Evolutionary conservation across 2,113 vertebrate species (phyloP).

Genomic region (Ameiurus melas): DNA sequence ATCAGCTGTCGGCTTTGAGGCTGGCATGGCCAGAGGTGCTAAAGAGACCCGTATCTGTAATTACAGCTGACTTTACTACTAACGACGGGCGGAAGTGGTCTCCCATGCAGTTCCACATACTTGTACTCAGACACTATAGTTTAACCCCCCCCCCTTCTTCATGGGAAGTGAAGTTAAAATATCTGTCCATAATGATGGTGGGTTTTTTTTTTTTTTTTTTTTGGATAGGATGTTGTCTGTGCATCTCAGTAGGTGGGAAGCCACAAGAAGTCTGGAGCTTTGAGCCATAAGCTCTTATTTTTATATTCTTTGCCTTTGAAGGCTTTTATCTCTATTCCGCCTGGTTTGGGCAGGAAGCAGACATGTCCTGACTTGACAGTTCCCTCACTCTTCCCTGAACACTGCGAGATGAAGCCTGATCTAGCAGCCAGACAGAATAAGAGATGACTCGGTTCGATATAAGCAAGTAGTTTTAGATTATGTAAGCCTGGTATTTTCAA

Average conservation of each 20-base stretch:
- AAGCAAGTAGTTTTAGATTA: neutral
- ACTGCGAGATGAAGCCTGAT: conserved; percentile 36
- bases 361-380: conserved; percentile 60
- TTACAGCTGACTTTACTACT: conserved; percentile 10
- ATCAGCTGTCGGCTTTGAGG: conserved; percentile 9
- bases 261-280: conserved; percentile 37
- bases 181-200: conserved; percentile 1
- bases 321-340: conserved; percentile 57
- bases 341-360: conserved; percentile 56
- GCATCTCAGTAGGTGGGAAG: conserved; percentile 42
- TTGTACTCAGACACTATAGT: neutral
- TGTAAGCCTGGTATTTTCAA: neutral
- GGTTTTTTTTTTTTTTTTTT: neutral
- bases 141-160: neutral
- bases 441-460: conserved; percentile 46
- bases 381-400: conserved; percentile 18
- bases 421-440: conserved; percentile 27
- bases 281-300: conserved; percentile 51
- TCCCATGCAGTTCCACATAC: neutral
- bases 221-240: neutral
- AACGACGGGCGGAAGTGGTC: conserved; percentile 16
- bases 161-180: conserved; percentile 22
- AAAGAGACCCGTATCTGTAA: conserved; percentile 18
- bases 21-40: neutral
- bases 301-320: conserved; percentile 52